These are phyloP conservation scores for Cylas formicarius DNA, from an alignment of 1,140 invertebrate species.

Conservation along the genomic window DNA sequence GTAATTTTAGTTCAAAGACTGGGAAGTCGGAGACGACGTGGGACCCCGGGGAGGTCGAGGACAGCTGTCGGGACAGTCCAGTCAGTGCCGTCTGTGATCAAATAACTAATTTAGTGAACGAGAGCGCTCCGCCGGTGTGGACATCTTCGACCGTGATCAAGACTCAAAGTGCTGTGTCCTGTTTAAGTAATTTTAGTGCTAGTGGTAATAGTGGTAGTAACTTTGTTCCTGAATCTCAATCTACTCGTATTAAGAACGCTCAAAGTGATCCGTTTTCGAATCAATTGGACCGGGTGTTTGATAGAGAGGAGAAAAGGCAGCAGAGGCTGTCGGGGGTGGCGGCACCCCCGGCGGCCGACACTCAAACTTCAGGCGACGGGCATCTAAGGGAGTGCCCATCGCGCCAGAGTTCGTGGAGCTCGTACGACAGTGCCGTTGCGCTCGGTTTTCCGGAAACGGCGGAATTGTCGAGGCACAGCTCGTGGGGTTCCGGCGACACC, in stretches of 20 bases:
- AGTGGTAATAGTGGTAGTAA: too few species aligned
- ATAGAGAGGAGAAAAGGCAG: slow-evolving; percentile 59
- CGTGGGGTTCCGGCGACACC: slow-evolving; percentile 71
- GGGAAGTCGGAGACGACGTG: slow-evolving; percentile 47
- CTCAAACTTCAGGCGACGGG: slow-evolving; percentile 6
- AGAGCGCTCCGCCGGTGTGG: slow-evolving; percentile 35
- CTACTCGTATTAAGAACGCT: slow-evolving; percentile 18
- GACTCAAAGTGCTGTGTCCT: slow-evolving; percentile 27
- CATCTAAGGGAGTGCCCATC: slow-evolving; percentile 46
- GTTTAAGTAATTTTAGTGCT: slow-evolving; percentile 25
- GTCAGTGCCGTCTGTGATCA: slow-evolving; percentile 37
- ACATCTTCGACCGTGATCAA: slow-evolving; percentile 33
- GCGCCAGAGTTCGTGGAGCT: slow-evolving; percentile 72
- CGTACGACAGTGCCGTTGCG: slow-evolving; percentile 68
- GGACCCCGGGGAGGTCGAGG: slow-evolving; percentile 50
- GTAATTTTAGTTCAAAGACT: slow-evolving; percentile 16
- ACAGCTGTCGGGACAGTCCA: slow-evolving; percentile 20
- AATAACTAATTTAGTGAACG: slow-evolving; percentile 45
- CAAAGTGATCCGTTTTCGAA: slow-evolving; percentile 62
- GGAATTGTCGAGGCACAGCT: slow-evolving; percentile 67
- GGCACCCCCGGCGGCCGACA: slow-evolving; percentile 27
- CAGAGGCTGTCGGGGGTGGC: slow-evolving; percentile 38
- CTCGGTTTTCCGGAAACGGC: slow-evolving; percentile 50
- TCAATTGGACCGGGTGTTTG: slow-evolving; percentile 63
- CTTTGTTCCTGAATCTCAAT: slow-evolving; percentile 35